Conservation (phyloP, 2,797 vertebrate genomes). For the Sebastes minor region DNA sequence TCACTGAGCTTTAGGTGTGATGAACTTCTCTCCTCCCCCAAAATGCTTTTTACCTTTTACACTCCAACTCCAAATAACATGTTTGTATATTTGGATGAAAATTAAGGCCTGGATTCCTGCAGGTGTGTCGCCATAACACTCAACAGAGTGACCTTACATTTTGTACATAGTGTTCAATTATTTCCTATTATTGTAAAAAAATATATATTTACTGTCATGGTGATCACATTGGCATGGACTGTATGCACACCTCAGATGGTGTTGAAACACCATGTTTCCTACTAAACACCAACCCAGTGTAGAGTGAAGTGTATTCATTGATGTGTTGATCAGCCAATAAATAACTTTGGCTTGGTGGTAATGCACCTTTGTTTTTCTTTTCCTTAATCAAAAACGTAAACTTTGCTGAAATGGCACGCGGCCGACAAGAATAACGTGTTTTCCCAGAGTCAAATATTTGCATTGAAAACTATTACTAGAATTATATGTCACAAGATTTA, state of each 20-base stretch:
- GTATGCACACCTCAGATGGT: background rate
- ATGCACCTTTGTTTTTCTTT: background rate
- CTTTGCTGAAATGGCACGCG: background rate
- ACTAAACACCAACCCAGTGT: background rate
- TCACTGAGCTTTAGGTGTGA: background rate
- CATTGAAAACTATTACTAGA: background rate
- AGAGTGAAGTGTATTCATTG: background rate
- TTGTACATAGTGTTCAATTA: background rate
- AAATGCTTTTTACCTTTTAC: background rate
- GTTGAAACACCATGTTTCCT: background rate
- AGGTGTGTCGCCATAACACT: constrained; percentile 11
- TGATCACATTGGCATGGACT: background rate
- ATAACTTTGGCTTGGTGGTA: background rate
- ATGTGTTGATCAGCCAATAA: background rate
- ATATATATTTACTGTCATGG: background rate
- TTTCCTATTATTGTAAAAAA: background rate
- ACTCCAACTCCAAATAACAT: background rate
- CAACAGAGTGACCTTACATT: background rate
- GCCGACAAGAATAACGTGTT: background rate
- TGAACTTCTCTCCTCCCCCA: background rate
- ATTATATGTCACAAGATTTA: background rate
- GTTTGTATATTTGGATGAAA: background rate
- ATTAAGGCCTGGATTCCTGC: background rate
- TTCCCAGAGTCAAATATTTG: background rate
- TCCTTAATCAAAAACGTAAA: background rate